Evolutionary conservation across 1,140 invertebrate species (phyloP).

Genomic region (Drosophila teissieri): DNA sequence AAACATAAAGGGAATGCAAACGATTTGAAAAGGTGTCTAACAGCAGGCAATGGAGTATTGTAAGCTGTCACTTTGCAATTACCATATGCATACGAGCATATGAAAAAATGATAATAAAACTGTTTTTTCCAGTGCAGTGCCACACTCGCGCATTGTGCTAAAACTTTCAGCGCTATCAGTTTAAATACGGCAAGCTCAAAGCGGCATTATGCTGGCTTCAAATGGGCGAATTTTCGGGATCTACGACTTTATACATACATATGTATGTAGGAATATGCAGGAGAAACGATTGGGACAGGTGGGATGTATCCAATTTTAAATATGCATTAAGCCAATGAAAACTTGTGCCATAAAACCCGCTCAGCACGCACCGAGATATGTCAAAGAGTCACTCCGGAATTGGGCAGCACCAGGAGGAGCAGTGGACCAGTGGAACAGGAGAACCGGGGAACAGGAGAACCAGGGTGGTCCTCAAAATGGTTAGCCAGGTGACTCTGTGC

Average conservation of each 20-base stretch:
- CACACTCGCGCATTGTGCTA: conserved; percentile 24
- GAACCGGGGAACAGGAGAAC: too few relatives aligned
- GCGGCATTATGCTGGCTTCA: conserved; percentile 36
- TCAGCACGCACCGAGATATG: conserved; percentile 56
- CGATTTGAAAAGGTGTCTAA: not conserved
- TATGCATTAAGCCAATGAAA: conserved; percentile 76
- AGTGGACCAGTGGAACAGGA: too few relatives aligned
- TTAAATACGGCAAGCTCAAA: conserved; percentile 69
- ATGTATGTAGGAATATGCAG: not conserved
- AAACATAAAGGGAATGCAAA: not conserved
- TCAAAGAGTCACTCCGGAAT: conserved; percentile 29
- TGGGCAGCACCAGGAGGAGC: conserved; percentile 12
- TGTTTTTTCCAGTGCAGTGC: not conserved
- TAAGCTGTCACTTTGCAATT: not conserved
- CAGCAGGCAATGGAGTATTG: not conserved
- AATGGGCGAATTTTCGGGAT: not conserved
- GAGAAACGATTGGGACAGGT: conserved; percentile 35
- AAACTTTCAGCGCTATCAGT: conserved; percentile 69
- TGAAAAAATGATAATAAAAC: too few relatives aligned
- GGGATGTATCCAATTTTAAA: conserved; percentile 73
- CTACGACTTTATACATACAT: not conserved
- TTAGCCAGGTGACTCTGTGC: conserved; percentile 13
- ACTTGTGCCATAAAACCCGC: conserved; percentile 68
- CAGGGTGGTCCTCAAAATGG: not conserved
- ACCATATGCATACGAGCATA: too few relatives aligned